Evolutionary conservation across 2,797 vertebrate species (phyloP).

Genomic region (Alca torda): DNA sequence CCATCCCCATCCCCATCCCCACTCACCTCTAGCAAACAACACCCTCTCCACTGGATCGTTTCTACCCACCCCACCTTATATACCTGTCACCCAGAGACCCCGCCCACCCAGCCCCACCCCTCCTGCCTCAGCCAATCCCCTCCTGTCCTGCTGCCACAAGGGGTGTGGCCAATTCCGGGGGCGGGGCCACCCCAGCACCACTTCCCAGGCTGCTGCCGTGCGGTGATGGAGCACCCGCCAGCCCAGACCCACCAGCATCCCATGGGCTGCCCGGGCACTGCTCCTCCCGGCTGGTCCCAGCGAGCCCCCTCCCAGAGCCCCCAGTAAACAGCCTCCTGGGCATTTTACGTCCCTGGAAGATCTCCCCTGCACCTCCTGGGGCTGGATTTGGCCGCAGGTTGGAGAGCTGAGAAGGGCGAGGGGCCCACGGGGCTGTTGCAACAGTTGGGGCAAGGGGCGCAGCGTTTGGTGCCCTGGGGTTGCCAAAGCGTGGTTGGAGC

Average conservation of each 20-base stretch:
- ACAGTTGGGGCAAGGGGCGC: background rate
- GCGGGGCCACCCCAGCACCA: background rate
- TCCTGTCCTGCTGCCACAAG: background rate
- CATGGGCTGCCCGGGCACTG: background rate
- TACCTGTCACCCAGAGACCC: background rate
- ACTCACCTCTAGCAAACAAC: background rate
- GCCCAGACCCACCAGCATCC: background rate
- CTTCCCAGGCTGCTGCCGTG: no score
- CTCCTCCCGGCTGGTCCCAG: no score
- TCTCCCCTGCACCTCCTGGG: fast-evolving
- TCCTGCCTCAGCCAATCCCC: background rate
- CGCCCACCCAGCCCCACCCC: background rate
- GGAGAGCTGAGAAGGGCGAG: no score
- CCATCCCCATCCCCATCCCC: background rate
- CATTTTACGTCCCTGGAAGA: background rate
- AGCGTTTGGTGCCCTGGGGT: no score
- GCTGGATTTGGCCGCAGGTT: background rate
- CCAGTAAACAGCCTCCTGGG: background rate
- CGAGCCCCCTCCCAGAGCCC: no score
- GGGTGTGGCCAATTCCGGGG: background rate
- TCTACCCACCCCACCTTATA: fast-evolving
- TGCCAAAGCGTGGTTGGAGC: no score
- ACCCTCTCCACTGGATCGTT: fast-evolving
- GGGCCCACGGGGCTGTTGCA: background rate
- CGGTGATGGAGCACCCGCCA: background rate